Evolutionary conservation across 2,797 vertebrate species (phyloP).

Genomic region (Lepus townsendii): DNA sequence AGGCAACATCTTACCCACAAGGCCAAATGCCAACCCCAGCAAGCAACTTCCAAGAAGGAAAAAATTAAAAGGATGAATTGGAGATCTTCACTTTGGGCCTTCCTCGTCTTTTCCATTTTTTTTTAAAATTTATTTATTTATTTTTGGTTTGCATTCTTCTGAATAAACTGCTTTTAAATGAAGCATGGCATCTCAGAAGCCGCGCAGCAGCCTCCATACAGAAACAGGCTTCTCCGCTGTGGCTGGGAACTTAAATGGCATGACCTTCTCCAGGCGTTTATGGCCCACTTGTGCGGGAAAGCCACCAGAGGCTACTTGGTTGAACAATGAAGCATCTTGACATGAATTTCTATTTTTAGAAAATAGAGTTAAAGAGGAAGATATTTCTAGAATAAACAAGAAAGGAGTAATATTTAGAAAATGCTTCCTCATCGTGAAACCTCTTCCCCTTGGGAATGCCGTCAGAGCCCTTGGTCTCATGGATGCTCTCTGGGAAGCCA

Average conservation of each 20-base stretch:
- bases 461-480: background rate
- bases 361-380: background rate
- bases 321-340: slow-evolving; percentile 34
- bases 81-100: background rate
- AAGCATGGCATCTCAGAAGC: background rate
- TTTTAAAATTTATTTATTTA: background rate
- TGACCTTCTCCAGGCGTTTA: background rate
- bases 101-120: background rate
- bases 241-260: background rate
- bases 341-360: slow-evolving; percentile 40
- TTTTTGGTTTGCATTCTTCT: background rate
- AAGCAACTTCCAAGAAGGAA: background rate
- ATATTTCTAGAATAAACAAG: background rate
- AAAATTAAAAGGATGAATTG: background rate
- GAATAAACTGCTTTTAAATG: background rate
- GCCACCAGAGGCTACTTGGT: background rate
- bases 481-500: background rate
- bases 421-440: background rate
- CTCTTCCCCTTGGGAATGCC: background rate
- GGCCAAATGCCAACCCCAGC: background rate
- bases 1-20: too few relatives aligned
- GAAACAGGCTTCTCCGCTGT: background rate
- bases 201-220: background rate
- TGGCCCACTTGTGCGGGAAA: background rate
- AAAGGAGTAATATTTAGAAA: background rate